Percentiles rank a stretch among this genome's conserved stretches.
Conservation (phyloP, 2,797 vertebrate genomes). For the Hemitrygon akajei region DNA sequence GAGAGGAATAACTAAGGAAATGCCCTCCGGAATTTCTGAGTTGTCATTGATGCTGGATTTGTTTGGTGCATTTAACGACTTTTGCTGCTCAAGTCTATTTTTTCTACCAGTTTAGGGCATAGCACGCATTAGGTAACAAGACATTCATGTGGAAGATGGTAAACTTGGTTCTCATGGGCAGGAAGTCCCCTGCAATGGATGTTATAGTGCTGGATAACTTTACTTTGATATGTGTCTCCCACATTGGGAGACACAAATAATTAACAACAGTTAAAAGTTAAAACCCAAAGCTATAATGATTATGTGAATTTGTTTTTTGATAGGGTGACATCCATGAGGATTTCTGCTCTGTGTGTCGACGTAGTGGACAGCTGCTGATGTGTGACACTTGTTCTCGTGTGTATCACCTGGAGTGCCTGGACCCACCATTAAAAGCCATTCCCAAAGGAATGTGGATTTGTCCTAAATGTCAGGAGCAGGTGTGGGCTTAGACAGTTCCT, state of each 20-base stretch:
- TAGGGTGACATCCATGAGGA: slow-evolving; percentile 99
- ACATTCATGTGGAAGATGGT: background rate
- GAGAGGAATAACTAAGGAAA: background rate
- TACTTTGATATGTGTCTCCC: background rate
- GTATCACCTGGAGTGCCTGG: slow-evolving; percentile 98
- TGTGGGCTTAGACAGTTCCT: slow-evolving; percentile 49
- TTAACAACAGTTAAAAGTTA: slow-evolving; percentile 18
- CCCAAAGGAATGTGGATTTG: slow-evolving; percentile 99
- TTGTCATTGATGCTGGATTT: background rate
- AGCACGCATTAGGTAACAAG: background rate
- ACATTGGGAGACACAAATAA: slow-evolving; percentile 29
- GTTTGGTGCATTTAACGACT: background rate
- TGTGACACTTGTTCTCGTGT: slow-evolving; percentile 99
- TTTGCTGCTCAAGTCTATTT: background rate
- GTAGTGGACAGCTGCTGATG: slow-evolving; percentile 99
- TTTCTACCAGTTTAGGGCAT: background rate
- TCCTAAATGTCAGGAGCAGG: slow-evolving; percentile 99
- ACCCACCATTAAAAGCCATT: slow-evolving; percentile 98
- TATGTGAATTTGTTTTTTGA: slow-evolving; percentile 53
- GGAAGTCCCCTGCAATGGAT: background rate
- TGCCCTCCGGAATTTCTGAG: background rate
- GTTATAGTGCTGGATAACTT: background rate
- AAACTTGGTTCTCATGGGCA: background rate
- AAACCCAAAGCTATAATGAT: slow-evolving; percentile 29
- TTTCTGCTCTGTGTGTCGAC: slow-evolving; percentile 99